These are phyloP conservation scores for Cephus nigrinus DNA, from an alignment of 2,888 invertebrate species.

Conservation along the genomic window DNA sequence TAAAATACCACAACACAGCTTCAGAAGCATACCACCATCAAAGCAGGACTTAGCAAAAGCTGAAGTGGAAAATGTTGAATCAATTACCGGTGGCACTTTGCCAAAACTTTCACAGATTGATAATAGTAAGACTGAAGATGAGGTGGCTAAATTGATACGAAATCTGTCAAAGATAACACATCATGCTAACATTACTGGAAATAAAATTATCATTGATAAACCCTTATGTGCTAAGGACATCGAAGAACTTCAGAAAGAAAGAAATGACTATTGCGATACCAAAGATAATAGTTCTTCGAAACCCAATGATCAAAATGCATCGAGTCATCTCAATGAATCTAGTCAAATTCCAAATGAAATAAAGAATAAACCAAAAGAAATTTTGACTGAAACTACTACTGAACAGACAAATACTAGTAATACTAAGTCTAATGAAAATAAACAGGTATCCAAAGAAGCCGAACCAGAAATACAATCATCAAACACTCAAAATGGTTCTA, in stretches of 20 bases:
- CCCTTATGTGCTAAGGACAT: slow-evolving; percentile 40
- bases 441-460: not conserved
- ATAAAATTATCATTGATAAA: slow-evolving; percentile 49
- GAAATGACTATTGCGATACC: slow-evolving; percentile 3
- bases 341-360: slow-evolving; percentile 1
- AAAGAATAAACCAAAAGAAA: not conserved
- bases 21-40: slow-evolving; percentile 37
- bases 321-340: not conserved
- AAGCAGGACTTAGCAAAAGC: slow-evolving; percentile 41
- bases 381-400: not conserved
- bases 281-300: not conserved
- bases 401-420: not conserved
- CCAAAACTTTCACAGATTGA: slow-evolving; percentile 7
- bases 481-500: not conserved
- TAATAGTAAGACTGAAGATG: slow-evolving; percentile 12
- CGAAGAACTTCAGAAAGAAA: slow-evolving; percentile 38
- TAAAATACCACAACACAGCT: slow-evolving; percentile 59
- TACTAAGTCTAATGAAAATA: slow-evolving; percentile 6
- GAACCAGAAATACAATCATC: not conserved
- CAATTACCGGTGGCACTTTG: not conserved
- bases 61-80: slow-evolving; percentile 17
- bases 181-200: slow-evolving; percentile 45
- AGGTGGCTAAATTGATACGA: slow-evolving; percentile 32
- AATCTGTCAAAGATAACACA: slow-evolving; percentile 45
- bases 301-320: not conserved